A percentile compares a stretch with the other conserved stretches of the same genome.
Conservation (phyloP, 37 sponge, comb jelly and placozoan species). For the Amphimedon queenslandica region DNA sequence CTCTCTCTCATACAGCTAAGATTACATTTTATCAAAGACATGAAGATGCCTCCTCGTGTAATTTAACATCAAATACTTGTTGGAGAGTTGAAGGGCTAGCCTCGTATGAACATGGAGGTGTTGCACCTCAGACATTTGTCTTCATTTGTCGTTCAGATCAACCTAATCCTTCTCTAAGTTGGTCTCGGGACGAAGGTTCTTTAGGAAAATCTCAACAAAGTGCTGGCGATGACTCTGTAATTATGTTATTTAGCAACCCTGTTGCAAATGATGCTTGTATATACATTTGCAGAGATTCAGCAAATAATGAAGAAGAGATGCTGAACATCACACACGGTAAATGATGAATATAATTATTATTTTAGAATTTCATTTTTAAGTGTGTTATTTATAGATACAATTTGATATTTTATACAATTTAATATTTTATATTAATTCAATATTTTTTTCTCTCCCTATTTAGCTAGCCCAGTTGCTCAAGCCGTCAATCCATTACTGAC, state of each 20-base stretch:
- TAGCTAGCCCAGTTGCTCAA: background rate
- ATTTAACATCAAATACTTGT: background rate
- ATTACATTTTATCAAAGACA: no score
- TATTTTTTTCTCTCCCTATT: no score
- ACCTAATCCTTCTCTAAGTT: constrained; percentile 2
- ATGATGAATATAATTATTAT: background rate
- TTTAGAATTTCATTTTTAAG: background rate
- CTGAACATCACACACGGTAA: background rate
- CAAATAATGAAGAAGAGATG: background rate
- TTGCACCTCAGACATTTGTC: background rate
- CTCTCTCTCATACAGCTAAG: no score
- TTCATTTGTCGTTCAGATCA: constrained; percentile 28
- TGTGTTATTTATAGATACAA: no score
- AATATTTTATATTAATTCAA: no score
- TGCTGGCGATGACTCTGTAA: background rate
- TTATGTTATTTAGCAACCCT: constrained; percentile 9
- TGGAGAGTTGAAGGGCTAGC: constrained; percentile 35
- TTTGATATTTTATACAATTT: no score
- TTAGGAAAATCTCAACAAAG: background rate
- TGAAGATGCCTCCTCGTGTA: no score
- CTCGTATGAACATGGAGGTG: constrained; percentile 16
- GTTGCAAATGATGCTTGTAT: constrained; percentile 2
- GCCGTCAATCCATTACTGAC: background rate
- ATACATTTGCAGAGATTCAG: background rate
- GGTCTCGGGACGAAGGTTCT: constrained; percentile 8